Base-by-base conservation (phyloP, 2,113 vertebrate genomes). In the Brachypteracias leptosomus region DNA sequence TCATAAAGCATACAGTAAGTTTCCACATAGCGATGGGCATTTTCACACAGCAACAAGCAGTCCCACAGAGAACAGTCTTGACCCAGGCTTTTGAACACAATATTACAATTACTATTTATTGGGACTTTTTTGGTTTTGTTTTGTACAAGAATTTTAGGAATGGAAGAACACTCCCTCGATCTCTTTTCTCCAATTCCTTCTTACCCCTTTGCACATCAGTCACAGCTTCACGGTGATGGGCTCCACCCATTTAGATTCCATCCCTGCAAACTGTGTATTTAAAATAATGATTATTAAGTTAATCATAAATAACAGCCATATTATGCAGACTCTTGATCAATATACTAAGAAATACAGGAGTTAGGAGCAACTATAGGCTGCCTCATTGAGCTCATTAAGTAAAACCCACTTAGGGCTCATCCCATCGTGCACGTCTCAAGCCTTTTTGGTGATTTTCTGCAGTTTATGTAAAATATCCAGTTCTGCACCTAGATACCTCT, bases 1-100 rank as follows among this genome's bases (percentile, higher is more conserved):
- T 78, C 93, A n/a, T 59, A 91, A 83, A 81, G 94, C 97, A 3
- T 94, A 99, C 70, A 97, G 99, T 99, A 96, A 98, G 99, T 98
- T 91, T 68, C 42, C 22, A 33, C 49, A 4, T 36, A 26, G 28
- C 0, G 0, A 17, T 6, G 20, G 44, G 44, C 22, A 26, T 31
- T 88, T 65, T 24, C 38, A 61, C 2, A 0, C 38, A 55, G 44
- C 61, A 55, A 6, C 3, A 9, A 33, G 44, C 75, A 18, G 16
- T 70, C 67, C 31, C 13, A 8, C 14, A 66, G 66, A 26, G 22
- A 77, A 19, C 25, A 51, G 24, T 58, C 57, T 38, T 67, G 35
- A 38, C 29, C 78, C 7, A 1, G 31, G 59, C 55, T 71, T 93
- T 88, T 71, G 33, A 71, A 51, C 35, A 40, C 25, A 11, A 1